Evolutionary conservation across 2,888 invertebrate species (phyloP).

Genomic region (Temnothorax rugatulus): DNA sequence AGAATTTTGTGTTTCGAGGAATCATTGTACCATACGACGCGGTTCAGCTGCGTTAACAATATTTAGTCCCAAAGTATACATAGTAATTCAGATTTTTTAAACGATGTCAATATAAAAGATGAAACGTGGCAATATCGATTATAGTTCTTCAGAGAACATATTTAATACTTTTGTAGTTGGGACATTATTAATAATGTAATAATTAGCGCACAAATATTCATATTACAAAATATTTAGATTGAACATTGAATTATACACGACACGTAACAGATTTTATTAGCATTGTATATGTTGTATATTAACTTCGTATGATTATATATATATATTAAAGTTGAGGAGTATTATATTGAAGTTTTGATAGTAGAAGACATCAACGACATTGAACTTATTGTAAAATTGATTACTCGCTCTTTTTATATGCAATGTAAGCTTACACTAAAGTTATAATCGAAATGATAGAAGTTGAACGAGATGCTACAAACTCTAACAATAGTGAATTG

Average conservation of each 20-base stretch:
- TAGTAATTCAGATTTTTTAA: constrained; percentile 32
- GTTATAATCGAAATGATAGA: background rate
- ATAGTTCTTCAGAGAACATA: constrained; percentile 5
- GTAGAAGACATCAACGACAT: constrained; percentile 51
- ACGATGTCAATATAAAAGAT: background rate
- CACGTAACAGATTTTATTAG: constrained; percentile 53
- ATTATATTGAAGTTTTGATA: constrained; percentile 35
- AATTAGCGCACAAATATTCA: constrained; percentile 50
- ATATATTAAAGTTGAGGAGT: constrained; percentile 46
- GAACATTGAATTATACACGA: constrained; percentile 52
- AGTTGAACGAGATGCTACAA: constrained; percentile 19
- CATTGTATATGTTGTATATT: constrained; percentile 61
- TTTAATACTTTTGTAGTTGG: constrained; percentile 32
- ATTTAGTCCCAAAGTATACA: constrained; percentile 14
- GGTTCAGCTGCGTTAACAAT: background rate
- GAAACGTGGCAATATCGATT: constrained; percentile 2
- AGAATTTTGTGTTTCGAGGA: constrained; percentile 23
- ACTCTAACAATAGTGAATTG: constrained; percentile 34
- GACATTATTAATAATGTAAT: constrained; percentile 54
- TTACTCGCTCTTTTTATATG: constrained; percentile 75
- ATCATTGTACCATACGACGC: background rate
- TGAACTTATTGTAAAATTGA: constrained; percentile 62
- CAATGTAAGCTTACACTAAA: constrained; percentile 59
- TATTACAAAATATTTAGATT: constrained; percentile 50
- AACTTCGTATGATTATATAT: constrained; percentile 28